A percentile compares a stretch with the other conserved stretches of the same genome.
These are phyloP conservation scores for Porites cylindrica DNA, from an alignment of 92 coral and sea anemone genomes.

Conservation along the genomic window DNA sequence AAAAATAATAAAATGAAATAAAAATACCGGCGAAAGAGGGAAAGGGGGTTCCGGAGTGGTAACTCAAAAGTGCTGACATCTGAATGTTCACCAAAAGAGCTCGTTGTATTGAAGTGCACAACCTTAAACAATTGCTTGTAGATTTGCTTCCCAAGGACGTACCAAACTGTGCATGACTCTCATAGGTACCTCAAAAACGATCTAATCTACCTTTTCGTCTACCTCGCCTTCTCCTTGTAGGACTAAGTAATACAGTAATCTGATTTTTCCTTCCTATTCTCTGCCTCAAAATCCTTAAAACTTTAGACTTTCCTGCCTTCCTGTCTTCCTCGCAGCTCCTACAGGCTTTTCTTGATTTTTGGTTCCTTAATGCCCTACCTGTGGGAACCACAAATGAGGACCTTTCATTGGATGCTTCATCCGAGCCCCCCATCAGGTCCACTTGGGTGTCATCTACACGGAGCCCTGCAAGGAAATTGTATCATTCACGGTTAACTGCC, in stretches of 20 bases:
- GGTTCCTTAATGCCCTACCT: constrained; percentile 47
- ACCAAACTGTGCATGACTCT: not conserved
- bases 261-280: constrained; percentile 16
- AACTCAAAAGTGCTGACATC: no score
- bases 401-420: constrained; percentile 72
- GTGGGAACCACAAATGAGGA: constrained; percentile 68
- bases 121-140: no score
- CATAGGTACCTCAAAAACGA: not conserved
- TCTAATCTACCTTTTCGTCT: constrained; percentile 43
- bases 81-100: no score
- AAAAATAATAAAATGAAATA: no score
- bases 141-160: no score
- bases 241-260: constrained; percentile 21
- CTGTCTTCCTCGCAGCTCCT: constrained; percentile 36
- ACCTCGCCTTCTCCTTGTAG: constrained; percentile 25
- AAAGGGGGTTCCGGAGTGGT: no score
- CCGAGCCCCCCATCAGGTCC: constrained; percentile 94
- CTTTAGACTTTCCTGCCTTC: constrained; percentile 9
- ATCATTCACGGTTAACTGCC: no score
- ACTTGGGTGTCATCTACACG: constrained; percentile 98
- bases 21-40: no score
- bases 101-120: no score
- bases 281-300: constrained; percentile 31
- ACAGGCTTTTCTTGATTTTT: constrained; percentile 16
- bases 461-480: constrained; percentile 66